Evolutionary conservation across 2,113 vertebrate genomes (phyloP).

Genomic region (Odontesthes bonariensis): DNA sequence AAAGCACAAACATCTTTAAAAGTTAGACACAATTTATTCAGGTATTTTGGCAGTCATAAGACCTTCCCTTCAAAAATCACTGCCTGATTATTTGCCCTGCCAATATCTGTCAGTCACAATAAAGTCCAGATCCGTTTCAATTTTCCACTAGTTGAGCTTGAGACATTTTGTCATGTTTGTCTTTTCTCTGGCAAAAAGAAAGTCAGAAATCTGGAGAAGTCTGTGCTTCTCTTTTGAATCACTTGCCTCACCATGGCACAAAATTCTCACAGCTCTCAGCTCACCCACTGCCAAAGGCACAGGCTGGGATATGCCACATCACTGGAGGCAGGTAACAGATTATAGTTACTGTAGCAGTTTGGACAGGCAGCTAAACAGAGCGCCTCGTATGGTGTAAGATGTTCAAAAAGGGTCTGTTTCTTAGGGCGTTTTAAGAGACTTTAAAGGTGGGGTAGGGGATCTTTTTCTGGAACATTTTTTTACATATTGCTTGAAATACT

Average conservation of each 20-base stretch:
- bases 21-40: constrained; percentile 19
- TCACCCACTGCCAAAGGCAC: constrained; percentile 36
- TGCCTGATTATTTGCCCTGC: constrained; percentile 44
- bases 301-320: constrained; percentile 30
- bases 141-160: constrained; percentile 49
- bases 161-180: constrained; percentile 40
- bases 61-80: constrained; percentile 55
- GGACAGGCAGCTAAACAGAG: not conserved
- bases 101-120: constrained; percentile 51
- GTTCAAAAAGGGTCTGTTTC: not conserved
- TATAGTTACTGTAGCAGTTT: constrained; percentile 12
- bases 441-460: no score
- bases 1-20: constrained; percentile 33
- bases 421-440: no score
- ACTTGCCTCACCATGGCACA: constrained; percentile 19
- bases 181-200: constrained; percentile 39
- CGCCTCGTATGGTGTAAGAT: not conserved
- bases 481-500: no score
- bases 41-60: constrained; percentile 23
- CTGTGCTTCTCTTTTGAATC: constrained; percentile 38
- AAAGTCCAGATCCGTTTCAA: constrained; percentile 53
- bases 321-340: constrained; percentile 19
- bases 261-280: constrained; percentile 25
- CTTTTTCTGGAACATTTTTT: no score
- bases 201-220: constrained; percentile 30